Percentiles rank a stretch among this genome's conserved stretches.
These are phyloP conservation scores for Drosophila emarginata DNA, from an alignment of 2,888 invertebrate species.

Conservation along the genomic window DNA sequence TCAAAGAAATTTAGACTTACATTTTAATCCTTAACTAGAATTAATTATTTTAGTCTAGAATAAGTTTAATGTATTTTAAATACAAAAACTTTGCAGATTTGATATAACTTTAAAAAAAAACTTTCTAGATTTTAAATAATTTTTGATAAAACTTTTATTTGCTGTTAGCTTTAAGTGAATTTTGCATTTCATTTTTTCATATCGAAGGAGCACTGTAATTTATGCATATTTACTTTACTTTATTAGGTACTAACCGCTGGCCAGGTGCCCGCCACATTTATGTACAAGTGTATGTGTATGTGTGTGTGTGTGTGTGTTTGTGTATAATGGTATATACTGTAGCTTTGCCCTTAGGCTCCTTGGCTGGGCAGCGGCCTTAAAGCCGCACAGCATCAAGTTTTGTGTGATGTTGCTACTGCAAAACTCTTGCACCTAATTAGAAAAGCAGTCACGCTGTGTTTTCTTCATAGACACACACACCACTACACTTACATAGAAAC, in stretches of 20 bases:
- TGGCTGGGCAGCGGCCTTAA: not conserved
- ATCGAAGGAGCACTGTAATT: not conserved
- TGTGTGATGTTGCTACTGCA: conserved; percentile 20
- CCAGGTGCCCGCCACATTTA: conserved; percentile 7
- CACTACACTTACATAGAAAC: not conserved
- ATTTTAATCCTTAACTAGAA: no score
- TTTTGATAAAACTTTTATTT: not conserved
- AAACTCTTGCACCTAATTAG: conserved; percentile 42
- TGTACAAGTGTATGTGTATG: not conserved
- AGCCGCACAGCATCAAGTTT: conserved; percentile 5
- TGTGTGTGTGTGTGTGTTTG: not conserved
- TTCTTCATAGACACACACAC: conserved; percentile 12
- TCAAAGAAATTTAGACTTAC: no score
- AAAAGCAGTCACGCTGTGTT: conserved; percentile 50
- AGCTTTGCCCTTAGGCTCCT: not conserved
- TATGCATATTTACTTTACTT: not conserved
- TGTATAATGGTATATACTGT: not conserved
- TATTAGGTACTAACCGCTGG: conserved; percentile 1
- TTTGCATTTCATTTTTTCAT: not conserved
- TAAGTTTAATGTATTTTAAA: no score
- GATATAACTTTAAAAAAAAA: no score
- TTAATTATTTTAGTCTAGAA: no score
- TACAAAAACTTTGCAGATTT: no score
- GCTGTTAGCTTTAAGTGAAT: not conserved
- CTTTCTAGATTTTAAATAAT: no score